These are phyloP conservation scores for Sciurus carolinensis DNA, from an alignment of 2,797 vertebrate species.

Conservation along the genomic window DNA sequence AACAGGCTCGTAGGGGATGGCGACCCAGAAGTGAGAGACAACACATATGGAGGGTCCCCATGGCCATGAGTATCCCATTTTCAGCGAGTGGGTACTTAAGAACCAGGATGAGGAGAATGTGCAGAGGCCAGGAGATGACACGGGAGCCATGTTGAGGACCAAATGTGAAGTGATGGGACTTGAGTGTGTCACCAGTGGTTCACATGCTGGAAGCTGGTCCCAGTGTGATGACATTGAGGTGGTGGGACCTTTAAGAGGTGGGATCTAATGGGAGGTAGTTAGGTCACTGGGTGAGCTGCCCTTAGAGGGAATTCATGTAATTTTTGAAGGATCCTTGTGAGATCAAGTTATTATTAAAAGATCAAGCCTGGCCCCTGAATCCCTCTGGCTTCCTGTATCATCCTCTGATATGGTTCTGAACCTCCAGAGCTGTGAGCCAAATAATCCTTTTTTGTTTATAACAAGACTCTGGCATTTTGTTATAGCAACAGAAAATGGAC, in stretches of 20 bases:
- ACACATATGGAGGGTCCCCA: not conserved
- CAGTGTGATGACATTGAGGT: too few relatives aligned
- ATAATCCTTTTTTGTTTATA: not conserved
- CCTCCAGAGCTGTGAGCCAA: not conserved
- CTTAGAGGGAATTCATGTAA: not conserved
- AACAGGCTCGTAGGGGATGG: too few relatives aligned
- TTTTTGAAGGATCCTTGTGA: not conserved
- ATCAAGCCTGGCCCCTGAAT: not conserved
- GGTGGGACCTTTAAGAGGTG: not conserved
- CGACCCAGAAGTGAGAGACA: not conserved
- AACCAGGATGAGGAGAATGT: not conserved
- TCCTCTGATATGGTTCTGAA: not conserved
- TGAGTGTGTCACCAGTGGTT: not conserved
- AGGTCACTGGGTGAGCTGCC: not conserved
- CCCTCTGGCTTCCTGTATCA: not conserved
- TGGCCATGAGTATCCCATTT: too few relatives aligned
- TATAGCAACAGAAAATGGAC: not conserved
- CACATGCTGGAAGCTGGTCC: not conserved
- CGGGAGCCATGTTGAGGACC: too few relatives aligned
- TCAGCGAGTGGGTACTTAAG: not conserved
- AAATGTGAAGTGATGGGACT: not conserved
- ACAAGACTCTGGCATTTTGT: not conserved
- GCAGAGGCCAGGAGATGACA: not conserved
- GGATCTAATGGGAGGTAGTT: not conserved
- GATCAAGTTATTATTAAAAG: not conserved